These are phyloP conservation scores for Rhagoletis zephyria DNA, from an alignment of 1,140 invertebrate species.

Conservation along the genomic window DNA sequence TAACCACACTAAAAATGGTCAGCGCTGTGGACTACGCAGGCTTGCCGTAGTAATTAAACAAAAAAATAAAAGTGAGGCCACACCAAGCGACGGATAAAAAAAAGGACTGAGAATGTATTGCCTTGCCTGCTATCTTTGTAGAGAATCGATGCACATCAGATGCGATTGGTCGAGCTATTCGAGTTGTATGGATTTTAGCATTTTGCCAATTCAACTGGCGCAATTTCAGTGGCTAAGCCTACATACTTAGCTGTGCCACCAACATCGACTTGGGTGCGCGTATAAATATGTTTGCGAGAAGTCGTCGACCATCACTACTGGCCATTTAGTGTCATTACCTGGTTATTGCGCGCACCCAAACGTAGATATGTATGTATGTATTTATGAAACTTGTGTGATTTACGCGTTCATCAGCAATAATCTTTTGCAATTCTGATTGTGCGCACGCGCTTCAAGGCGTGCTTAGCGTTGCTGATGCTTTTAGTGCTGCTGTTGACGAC, in stretches of 20 bases:
- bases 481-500: not conserved
- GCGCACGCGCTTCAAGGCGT: constrained; percentile 13
- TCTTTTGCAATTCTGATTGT: constrained; percentile 38
- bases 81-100: not conserved
- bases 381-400: not conserved
- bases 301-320: not conserved
- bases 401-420: constrained; percentile 26
- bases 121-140: not conserved
- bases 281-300: not conserved
- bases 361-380: not conserved
- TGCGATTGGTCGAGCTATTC: not conserved
- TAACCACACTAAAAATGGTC: not conserved
- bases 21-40: not conserved
- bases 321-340: not conserved
- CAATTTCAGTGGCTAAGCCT: not conserved
- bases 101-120: not conserved
- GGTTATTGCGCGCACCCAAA: not conserved
- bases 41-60: not conserved
- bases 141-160: not conserved
- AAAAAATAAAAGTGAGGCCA: not conserved
- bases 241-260: no score
- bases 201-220: not conserved
- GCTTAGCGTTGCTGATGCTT: constrained; percentile 35
- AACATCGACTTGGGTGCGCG: not conserved
- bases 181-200: not conserved